These are phyloP conservation scores for Uria aalge DNA, from an alignment of 2,113 vertebrate genomes.

Conservation along the genomic window DNA sequence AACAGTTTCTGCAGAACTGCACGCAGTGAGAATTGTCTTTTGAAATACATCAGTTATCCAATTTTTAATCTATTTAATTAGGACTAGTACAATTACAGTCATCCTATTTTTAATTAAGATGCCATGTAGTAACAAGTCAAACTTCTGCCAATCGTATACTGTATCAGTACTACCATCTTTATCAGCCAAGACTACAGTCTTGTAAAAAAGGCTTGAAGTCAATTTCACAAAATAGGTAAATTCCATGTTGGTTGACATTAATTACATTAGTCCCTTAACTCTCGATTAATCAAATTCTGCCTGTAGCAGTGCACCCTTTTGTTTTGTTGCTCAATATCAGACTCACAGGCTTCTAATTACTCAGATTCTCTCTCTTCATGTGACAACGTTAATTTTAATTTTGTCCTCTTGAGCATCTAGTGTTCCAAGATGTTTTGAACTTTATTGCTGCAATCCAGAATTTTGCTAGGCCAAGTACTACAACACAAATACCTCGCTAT, in stretches of 20 bases:
- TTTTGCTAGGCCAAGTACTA: not conserved
- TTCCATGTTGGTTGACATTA: not conserved
- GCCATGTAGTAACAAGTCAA: not conserved
- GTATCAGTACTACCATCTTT: not conserved
- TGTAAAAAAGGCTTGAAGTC: not conserved
- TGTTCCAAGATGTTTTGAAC: not conserved
- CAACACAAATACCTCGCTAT: not conserved
- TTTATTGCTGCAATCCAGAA: not conserved
- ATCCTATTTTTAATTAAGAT: conserved; percentile 4
- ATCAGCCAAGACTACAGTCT: not conserved
- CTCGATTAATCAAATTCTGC: not conserved
- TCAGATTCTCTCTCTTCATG: not conserved
- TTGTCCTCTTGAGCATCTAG: not conserved
- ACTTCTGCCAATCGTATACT: not conserved
- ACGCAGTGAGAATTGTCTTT: not conserved
- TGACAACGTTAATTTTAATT: not conserved
- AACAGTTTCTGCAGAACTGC: not conserved
- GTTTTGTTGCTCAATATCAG: not conserved
- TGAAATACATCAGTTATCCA: not conserved
- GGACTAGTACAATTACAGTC: not conserved
- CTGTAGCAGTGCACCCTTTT: not conserved
- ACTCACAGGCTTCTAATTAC: not conserved
- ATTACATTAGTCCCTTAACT: not conserved
- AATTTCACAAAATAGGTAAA: not conserved
- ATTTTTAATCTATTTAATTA: conserved; percentile 9